These are phyloP conservation scores for Physella acuta DNA, from an alignment of 1,140 invertebrate species.

Conservation along the genomic window DNA sequence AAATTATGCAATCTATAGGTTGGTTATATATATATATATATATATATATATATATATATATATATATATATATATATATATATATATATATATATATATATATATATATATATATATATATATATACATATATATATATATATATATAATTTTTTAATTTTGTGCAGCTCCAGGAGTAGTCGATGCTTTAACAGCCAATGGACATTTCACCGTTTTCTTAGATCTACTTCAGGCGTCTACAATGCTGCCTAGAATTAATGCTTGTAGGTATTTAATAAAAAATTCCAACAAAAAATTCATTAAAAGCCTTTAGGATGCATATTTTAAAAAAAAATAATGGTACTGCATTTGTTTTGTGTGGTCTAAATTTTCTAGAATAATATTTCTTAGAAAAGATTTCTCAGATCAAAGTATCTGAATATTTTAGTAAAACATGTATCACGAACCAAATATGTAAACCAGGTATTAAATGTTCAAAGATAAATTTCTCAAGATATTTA, in stretches of 20 bases:
- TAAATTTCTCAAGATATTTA: no score
- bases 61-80: background rate
- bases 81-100: background rate
- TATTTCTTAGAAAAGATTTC: no score
- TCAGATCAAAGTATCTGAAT: no score
- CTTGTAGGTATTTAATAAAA: no score
- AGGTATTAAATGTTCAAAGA: no score
- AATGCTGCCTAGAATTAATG: background rate
- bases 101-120: background rate
- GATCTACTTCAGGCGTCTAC: background rate
- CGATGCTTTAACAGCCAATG: background rate
- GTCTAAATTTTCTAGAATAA: no score
- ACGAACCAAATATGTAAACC: no score
- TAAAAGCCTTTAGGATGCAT: background rate
- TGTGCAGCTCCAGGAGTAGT: background rate
- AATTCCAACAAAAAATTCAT: no score
- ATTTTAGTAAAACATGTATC: no score
- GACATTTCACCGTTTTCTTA: background rate
- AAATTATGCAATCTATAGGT: no score
- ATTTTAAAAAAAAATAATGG: no score
- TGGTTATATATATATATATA: background rate
- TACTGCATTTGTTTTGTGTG: no score
- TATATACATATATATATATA: background rate
- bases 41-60: background rate
- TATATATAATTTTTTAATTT: background rate